Evolutionary conservation across 2,113 vertebrate species (phyloP).

Genomic region (Helogale parvula): DNA sequence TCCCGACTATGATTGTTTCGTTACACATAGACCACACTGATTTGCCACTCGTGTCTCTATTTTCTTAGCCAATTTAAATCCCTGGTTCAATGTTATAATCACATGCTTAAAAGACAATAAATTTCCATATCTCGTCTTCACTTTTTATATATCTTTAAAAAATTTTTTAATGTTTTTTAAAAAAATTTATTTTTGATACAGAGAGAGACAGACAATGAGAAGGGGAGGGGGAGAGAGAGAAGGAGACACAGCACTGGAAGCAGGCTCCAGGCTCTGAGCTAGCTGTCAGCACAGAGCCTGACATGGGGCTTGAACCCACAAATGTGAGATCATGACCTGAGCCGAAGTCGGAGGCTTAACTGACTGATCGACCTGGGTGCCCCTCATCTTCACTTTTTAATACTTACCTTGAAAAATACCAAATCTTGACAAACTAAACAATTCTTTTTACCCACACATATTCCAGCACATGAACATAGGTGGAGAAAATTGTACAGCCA

Average conservation of each 20-base stretch:
- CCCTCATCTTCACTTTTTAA: background rate
- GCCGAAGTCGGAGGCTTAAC: no score
- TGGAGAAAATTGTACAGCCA: background rate
- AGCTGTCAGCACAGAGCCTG: no score
- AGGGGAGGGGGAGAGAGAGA: no score
- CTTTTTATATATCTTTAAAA: no score
- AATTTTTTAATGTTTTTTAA: no score
- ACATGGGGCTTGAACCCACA: no score
- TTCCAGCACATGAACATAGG: background rate
- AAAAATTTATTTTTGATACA: no score
- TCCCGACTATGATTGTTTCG: constrained; percentile 4
- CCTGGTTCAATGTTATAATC: background rate
- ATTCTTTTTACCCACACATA: background rate
- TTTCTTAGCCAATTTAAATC: constrained; percentile 34
- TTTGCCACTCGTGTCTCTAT: constrained; percentile 30
- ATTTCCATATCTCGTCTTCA: background rate
- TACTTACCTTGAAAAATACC: background rate
- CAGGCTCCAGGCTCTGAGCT: no score
- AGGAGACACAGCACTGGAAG: no score
- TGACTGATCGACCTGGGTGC: no score
- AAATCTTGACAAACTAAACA: constrained; percentile 6
- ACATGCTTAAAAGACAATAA: constrained; percentile 40
- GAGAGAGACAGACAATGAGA: no score
- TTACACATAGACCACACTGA: constrained; percentile 48
- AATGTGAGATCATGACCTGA: no score